Conservation (phyloP, 2,113 vertebrate species). For the Hippocampus abdominalis region DNA sequence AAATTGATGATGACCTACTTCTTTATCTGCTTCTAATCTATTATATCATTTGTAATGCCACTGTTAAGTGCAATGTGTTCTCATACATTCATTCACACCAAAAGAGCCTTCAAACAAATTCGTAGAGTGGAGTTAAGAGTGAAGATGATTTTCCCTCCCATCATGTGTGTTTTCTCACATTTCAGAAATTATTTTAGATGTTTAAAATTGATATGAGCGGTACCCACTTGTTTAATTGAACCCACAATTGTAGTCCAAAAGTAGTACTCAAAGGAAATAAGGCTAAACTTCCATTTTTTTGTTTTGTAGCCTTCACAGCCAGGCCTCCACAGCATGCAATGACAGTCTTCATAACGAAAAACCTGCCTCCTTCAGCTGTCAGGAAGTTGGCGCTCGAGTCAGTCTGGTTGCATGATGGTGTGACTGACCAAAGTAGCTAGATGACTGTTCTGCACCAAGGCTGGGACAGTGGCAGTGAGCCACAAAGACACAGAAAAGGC, state of each 20-base stretch:
- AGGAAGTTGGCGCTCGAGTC: slow-evolving; percentile 84
- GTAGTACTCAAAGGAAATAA: too few relatives aligned
- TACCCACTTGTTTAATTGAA: too few relatives aligned
- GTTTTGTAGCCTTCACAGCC: slow-evolving; percentile 85
- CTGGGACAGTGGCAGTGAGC: background rate
- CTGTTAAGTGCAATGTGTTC: background rate
- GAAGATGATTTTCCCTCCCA: too few relatives aligned
- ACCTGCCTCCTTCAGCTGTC: slow-evolving; percentile 82
- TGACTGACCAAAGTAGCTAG: background rate
- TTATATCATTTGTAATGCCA: background rate
- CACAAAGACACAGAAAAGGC: background rate
- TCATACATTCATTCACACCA: background rate
- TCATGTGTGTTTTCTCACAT: too few relatives aligned
- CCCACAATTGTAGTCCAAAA: too few relatives aligned
- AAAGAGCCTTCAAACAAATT: background rate
- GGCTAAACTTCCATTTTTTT: slow-evolving; percentile 74
- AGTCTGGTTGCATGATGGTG: too few relatives aligned
- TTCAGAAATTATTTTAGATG: too few relatives aligned
- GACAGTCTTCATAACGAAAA: slow-evolving; percentile 86
- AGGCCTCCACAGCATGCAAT: slow-evolving; percentile 82
- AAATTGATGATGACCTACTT: background rate
- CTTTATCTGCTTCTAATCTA: background rate
- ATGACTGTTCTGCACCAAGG: background rate
- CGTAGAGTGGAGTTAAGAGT: too few relatives aligned
- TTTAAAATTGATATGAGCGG: too few relatives aligned